These are phyloP conservation scores for Rana temporaria DNA, from an alignment of 2,113 vertebrate species.

Conservation along the genomic window DNA sequence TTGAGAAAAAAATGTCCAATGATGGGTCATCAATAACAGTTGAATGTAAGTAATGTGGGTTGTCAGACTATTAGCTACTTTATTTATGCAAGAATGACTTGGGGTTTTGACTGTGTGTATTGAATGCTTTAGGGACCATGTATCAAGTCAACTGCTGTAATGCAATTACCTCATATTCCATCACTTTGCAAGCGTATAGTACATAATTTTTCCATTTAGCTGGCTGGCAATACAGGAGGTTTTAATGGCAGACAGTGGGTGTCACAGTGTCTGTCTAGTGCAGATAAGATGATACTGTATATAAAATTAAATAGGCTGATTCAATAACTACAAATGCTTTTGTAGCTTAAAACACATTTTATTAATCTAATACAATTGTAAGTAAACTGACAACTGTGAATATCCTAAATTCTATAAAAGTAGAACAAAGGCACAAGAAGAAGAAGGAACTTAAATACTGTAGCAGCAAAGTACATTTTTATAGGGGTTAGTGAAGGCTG, in stretches of 20 bases:
- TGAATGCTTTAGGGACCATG: slow-evolving; percentile 27
- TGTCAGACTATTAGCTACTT: slow-evolving; percentile 48
- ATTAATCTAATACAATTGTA: no score
- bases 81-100: slow-evolving; percentile 52
- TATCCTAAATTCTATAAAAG: no score
- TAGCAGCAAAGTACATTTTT: no score
- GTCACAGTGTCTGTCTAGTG: neutral
- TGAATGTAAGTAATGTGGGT: slow-evolving; percentile 41
- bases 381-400: no score
- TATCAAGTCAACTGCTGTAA: slow-evolving; percentile 22
- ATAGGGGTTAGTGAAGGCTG: no score
- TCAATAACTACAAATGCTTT: no score
- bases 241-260: neutral
- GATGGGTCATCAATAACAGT: slow-evolving; percentile 48
- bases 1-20: slow-evolving; percentile 44
- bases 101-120: slow-evolving; percentile 36
- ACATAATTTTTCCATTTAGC: slow-evolving; percentile 2
- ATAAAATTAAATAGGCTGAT: no score
- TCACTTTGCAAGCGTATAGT: slow-evolving; percentile 20
- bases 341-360: no score
- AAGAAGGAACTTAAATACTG: no score
- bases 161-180: slow-evolving; percentile 37
- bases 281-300: no score
- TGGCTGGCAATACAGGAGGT: neutral
- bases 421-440: no score